phyloP scores from a whole-genome alignment of 2,113 vertebrate genomes.

The Globicephala melas region DNA sequence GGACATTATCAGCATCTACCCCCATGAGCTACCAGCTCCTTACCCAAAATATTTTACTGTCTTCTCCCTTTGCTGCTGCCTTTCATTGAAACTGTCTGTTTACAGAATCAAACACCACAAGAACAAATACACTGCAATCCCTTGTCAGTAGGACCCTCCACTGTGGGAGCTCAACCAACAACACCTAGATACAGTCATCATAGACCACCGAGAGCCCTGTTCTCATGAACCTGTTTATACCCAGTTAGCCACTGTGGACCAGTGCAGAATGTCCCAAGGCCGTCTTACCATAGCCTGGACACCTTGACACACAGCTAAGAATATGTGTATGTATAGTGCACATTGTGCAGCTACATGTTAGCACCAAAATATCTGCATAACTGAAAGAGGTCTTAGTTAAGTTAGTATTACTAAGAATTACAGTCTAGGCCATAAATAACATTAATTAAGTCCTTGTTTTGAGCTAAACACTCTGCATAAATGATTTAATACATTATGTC shows the following conservation, averaged over 20 bases:
- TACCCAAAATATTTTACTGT: neutral
- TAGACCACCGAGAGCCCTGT: neutral
- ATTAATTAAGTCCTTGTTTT: neutral
- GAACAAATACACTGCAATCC: neutral
- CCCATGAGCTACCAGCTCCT: neutral
- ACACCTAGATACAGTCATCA: neutral
- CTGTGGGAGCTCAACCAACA: neutral
- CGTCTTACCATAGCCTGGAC: neutral
- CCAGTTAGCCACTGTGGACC: neutral
- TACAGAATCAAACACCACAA: neutral
- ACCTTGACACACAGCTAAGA: neutral
- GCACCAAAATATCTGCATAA: neutral
- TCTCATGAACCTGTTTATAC: neutral
- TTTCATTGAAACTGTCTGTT: neutral
- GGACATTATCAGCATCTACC: neutral
- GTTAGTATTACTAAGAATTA: neutral
- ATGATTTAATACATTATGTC: neutral
- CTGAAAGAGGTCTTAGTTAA: neutral
- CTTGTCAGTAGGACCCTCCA: neutral
- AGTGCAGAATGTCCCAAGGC: neutral
- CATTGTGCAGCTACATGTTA: neutral
- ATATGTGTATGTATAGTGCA: fast-evolving
- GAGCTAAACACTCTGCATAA: neutral
- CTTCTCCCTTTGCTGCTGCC: neutral
- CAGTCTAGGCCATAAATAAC: neutral